Percentiles rank a stretch among this genome's conserved stretches.
These are phyloP conservation scores for Thaumetopoea pityocampa DNA, from an alignment of 1,140 invertebrate genomes.

Conservation along the genomic window DNA sequence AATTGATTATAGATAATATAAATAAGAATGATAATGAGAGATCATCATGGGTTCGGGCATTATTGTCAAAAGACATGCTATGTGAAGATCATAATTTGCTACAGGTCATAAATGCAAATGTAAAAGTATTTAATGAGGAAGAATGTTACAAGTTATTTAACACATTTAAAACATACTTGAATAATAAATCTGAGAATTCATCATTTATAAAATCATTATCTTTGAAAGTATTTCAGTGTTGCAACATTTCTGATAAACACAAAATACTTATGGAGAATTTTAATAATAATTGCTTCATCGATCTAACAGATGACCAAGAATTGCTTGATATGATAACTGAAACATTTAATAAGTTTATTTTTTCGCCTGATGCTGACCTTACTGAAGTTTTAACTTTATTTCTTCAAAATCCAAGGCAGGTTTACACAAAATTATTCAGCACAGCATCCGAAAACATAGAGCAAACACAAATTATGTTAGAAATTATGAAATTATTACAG, in stretches of 20 bases:
- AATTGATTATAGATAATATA: slow-evolving; percentile 45
- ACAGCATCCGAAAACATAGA: slow-evolving; percentile 49
- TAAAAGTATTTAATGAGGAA: slow-evolving; percentile 38
- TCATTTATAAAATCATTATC: slow-evolving; percentile 27
- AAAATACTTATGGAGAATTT: slow-evolving; percentile 43
- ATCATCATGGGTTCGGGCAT: slow-evolving; percentile 41
- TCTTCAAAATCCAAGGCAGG: slow-evolving; percentile 49
- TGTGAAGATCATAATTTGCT: slow-evolving; percentile 35
- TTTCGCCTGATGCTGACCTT: slow-evolving; percentile 32
- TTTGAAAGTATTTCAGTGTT: slow-evolving; percentile 42
- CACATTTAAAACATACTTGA: slow-evolving; percentile 18
- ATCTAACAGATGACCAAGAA: slow-evolving; percentile 34
- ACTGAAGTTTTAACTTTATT: slow-evolving; percentile 46
- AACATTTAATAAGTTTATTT: slow-evolving; percentile 58
- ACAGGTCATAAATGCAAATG: slow-evolving; percentile 27
- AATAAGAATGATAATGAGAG: slow-evolving; percentile 32
- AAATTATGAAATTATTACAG: slow-evolving; percentile 40
- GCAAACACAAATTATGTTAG: slow-evolving; percentile 47
- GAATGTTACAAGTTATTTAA: slow-evolving; percentile 33
- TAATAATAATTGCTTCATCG: slow-evolving; percentile 30
- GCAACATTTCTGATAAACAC: slow-evolving; percentile 31
- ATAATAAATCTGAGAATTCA: slow-evolving; percentile 22
- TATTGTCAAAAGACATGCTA: slow-evolving; percentile 44
- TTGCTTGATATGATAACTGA: slow-evolving; percentile 39
- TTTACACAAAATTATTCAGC: slow-evolving; percentile 46